Evolutionary conservation across 1,140 invertebrate species (phyloP), one percentile per base, ranked within the genome.

Genomic region (Eufriesea mexicana): DNA sequence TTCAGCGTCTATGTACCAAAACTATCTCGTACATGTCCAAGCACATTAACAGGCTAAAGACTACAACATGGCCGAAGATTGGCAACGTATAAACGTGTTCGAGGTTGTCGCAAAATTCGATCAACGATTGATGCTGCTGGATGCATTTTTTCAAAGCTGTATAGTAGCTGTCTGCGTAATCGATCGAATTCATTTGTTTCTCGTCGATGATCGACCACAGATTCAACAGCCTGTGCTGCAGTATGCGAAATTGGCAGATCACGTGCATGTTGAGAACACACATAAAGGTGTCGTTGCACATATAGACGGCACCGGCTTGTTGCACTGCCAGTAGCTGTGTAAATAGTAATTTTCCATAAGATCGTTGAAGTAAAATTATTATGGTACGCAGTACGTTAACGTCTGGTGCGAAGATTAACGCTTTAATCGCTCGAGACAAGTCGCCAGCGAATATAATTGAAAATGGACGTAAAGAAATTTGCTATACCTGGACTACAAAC

Each of bases 221-320:
- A 2, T 42, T 55, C 2, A 42, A 14, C 25, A 90, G 14, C n/a
- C 80, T 54, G 16, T 89, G 68, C 12, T 85, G 90, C 0, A 90
- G 23, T 6, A 90, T 83, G 6, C 85, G 86, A 47, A 90, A 88
- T 23, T 90, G 89, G 2, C 61, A 79, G 12, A 81, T 82, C 7
- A 49, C 49, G 18, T 89, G 83, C 9, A 89, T 10, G 14, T 84
- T 86, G 1, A 90, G 0, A 5, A 90, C 16, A 35, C 79, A 72
- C 6, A 90, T 14, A 5, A 85, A 84, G 71, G 73, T 88, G 57
- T 90, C 89, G 59, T 85, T 83, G 42, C 83, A 80, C n/a, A 85
- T 62, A 62, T 89, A 90, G 23, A 76, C 64, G 0, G 89, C 0
- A 9, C 85, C 80, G 1, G 73, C n/a, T 14, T 89, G 84, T 49